Conservation (phyloP, 2,888 invertebrate genomes). For the Phoronis australis region DNA sequence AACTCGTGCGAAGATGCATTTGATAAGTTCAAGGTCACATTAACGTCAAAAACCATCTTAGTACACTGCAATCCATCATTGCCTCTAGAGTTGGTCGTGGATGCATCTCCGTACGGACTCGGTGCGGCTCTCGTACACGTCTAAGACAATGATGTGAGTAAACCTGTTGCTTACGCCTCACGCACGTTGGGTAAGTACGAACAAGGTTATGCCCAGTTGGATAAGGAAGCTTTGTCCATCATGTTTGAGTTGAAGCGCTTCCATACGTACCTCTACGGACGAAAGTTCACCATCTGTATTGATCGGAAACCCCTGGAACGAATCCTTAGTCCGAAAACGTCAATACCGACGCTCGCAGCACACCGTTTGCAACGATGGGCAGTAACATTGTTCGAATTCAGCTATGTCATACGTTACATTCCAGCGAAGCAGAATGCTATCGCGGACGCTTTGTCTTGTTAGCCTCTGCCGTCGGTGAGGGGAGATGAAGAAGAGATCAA, state of each 20-base stretch:
- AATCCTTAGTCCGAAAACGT: not conserved
- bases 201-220: constrained; percentile 8
- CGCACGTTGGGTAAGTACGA: constrained; percentile 5
- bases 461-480: not conserved
- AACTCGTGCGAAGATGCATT: not conserved
- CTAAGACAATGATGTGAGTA: constrained; percentile 18
- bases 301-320: constrained; percentile 1
- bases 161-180: constrained; percentile 47
- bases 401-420: constrained; percentile 1
- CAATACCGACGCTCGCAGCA: constrained; percentile 1
- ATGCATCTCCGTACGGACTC: constrained; percentile 11
- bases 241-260: constrained; percentile 1
- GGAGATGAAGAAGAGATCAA: not conserved
- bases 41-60: constrained; percentile 6
- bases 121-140: constrained; percentile 11
- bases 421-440: not conserved
- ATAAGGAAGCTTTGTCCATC: constrained; percentile 1
- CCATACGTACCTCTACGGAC: constrained; percentile 5
- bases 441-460: constrained; percentile 1
- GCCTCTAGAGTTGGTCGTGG: too few species aligned
- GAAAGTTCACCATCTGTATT: constrained; percentile 2
- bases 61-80: too few species aligned
- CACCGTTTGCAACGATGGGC: constrained; percentile 6
- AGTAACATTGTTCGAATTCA: not conserved
- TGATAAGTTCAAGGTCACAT: not conserved